A percentile compares a stretch with the other conserved stretches of the same genome.
Conservation (phyloP, 2,113 vertebrate genomes). For the Columba livia region DNA sequence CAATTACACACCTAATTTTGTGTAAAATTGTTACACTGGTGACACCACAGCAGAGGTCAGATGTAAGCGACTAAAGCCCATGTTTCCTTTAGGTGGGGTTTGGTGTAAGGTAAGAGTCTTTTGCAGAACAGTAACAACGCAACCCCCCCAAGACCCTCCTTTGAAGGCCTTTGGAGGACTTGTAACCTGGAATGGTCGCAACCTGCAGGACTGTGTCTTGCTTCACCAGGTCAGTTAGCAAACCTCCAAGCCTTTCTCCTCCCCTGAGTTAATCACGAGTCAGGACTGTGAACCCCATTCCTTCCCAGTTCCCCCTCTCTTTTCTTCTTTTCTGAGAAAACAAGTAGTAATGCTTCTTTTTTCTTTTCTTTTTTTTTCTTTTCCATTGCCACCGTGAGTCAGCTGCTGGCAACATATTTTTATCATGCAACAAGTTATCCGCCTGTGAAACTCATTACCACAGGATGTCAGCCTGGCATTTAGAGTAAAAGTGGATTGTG, state of each 20-base stretch:
- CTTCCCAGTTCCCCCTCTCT: neutral
- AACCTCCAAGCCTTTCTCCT: neutral
- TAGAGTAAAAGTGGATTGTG: neutral
- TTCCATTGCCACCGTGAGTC: neutral
- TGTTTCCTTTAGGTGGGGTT: neutral
- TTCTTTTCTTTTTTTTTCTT: neutral
- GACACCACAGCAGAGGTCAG: constrained; percentile 69
- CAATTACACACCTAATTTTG: constrained; percentile 79
- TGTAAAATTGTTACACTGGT: constrained; percentile 75
- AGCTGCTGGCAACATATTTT: neutral
- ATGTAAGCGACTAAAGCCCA: neutral
- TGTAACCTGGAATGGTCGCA: neutral
- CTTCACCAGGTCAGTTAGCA: neutral
- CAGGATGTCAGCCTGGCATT: neutral
- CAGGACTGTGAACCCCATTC: neutral
- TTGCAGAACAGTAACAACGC: neutral
- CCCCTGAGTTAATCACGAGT: neutral
- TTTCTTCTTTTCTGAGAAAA: neutral
- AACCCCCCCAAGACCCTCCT: neutral
- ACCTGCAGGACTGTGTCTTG: rapidly evolving
- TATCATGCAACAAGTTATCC: neutral
- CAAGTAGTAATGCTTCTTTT: neutral
- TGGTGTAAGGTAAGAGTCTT: neutral
- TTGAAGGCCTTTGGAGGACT: neutral
- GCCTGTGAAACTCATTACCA: neutral